Evolutionary conservation across 2,113 vertebrate species (phyloP).

Genomic region (Actinemys pallida): DNA sequence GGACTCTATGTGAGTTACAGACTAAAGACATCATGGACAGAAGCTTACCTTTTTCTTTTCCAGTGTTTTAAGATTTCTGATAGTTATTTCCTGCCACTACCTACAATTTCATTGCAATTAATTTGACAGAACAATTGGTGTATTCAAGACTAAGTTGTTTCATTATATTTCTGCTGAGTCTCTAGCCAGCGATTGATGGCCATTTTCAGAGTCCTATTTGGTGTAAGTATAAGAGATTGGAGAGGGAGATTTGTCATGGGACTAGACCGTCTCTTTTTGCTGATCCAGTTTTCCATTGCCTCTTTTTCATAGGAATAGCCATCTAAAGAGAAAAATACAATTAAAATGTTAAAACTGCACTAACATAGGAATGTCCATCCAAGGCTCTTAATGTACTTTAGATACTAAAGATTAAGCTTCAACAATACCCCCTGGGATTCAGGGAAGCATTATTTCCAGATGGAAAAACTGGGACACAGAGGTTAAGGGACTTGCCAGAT

Average conservation of each 20-base stretch:
- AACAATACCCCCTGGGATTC: not conserved
- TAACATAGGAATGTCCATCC: not conserved
- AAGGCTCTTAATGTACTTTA: not conserved
- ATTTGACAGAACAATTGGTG: not conserved
- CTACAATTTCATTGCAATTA: not conserved
- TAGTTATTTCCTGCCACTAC: not conserved
- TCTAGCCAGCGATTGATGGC: constrained; percentile 92
- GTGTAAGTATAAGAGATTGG: constrained; percentile 86
- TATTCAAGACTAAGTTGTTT: not conserved
- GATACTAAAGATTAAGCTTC: not conserved
- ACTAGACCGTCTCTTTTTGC: constrained; percentile 88
- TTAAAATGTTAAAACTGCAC: not conserved
- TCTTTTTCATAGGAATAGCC: constrained; percentile 96
- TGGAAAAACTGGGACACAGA: rapidly evolving
- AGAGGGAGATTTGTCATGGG: constrained; percentile 97
- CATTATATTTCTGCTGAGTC: constrained; percentile 53
- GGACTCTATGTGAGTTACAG: not conserved
- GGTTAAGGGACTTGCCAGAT: not conserved
- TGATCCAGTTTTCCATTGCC: constrained; percentile 93
- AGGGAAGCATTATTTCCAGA: not conserved
- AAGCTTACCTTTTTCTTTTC: not conserved
- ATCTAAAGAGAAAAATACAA: constrained; percentile 80
- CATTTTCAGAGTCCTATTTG: constrained; percentile 96
- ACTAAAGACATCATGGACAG: not conserved
- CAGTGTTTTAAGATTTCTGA: not conserved